Evolutionary conservation across 2,888 invertebrate genomes (phyloP).

Genomic region (Dynastes grantii): DNA sequence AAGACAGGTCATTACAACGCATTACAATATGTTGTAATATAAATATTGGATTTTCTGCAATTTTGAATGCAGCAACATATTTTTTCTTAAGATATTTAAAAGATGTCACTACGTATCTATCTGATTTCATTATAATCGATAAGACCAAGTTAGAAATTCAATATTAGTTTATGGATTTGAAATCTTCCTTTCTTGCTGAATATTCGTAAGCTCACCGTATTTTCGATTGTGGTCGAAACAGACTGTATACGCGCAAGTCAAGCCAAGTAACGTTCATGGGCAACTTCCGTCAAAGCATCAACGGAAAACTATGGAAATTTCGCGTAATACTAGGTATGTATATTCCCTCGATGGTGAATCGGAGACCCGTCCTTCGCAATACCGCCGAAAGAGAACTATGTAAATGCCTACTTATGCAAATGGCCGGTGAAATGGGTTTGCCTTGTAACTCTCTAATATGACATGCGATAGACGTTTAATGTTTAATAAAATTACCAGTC

Average conservation of each 20-base stretch:
- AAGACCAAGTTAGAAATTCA: no score
- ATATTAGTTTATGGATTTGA: no score
- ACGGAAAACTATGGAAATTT: conserved; percentile 35
- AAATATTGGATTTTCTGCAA: no score
- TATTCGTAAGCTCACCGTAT: no score
- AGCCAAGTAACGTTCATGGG: not conserved
- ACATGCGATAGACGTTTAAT: conserved; percentile 34
- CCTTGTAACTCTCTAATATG: conserved; percentile 39
- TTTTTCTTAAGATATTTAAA: no score
- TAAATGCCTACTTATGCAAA: conserved; percentile 41
- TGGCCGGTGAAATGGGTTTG: conserved; percentile 32
- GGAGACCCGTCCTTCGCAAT: not conserved
- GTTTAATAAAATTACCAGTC: conserved; percentile 38
- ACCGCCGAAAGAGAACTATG: conserved; percentile 29
- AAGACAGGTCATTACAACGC: no score
- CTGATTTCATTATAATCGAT: no score
- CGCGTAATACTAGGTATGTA: not conserved
- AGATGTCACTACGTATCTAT: no score
- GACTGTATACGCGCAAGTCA: not conserved
- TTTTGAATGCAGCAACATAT: no score
- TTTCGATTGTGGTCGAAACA: no score
- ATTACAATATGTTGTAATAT: no score
- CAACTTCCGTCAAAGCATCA: conserved; percentile 28
- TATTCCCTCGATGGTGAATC: not conserved
- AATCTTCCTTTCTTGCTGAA: no score